These are phyloP conservation scores for Coenobita brevimanus DNA, from an alignment of 1,140 invertebrate genomes.

Conservation along the genomic window DNA sequence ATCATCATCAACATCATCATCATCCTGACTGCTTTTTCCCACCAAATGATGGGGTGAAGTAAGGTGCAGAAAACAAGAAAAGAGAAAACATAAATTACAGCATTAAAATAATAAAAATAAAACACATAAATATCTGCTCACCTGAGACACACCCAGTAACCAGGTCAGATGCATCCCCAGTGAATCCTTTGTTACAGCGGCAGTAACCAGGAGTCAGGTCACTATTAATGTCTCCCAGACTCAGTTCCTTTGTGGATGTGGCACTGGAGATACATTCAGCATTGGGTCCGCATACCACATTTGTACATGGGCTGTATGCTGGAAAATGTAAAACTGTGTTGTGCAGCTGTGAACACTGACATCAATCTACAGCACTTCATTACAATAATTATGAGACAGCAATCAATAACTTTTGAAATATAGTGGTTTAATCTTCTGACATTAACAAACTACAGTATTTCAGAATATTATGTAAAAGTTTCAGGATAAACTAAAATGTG, in stretches of 20 bases:
- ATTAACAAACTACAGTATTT: too few species aligned
- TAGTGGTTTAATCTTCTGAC: too few species aligned
- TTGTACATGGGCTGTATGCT: constrained; percentile 65
- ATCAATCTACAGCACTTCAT: too few species aligned
- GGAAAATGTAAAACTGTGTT: constrained; percentile 36
- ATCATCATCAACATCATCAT: too few species aligned
- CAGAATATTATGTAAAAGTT: too few species aligned
- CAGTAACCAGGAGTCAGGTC: constrained; percentile 63
- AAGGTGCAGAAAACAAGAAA: too few species aligned
- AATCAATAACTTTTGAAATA: too few species aligned
- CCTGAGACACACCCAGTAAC: constrained; percentile 70
- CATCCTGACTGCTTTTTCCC: too few species aligned
- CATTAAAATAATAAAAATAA: not conserved
- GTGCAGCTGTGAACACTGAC: too few species aligned
- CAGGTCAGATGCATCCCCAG: constrained; percentile 73
- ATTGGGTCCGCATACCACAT: constrained; percentile 61
- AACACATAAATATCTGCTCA: constrained; percentile 21
- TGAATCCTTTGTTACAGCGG: constrained; percentile 72
- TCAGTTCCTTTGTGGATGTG: constrained; percentile 33
- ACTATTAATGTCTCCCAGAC: not conserved
- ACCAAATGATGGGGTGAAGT: too few species aligned
- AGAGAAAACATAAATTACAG: not conserved
- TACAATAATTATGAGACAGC: too few species aligned
- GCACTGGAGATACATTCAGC: constrained; percentile 51
- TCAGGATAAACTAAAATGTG: too few species aligned